Evolutionary conservation across 2,888 invertebrate genomes (phyloP), one percentile per base, ranked within the genome.

Genomic region (Nymphalis c-album): DNA sequence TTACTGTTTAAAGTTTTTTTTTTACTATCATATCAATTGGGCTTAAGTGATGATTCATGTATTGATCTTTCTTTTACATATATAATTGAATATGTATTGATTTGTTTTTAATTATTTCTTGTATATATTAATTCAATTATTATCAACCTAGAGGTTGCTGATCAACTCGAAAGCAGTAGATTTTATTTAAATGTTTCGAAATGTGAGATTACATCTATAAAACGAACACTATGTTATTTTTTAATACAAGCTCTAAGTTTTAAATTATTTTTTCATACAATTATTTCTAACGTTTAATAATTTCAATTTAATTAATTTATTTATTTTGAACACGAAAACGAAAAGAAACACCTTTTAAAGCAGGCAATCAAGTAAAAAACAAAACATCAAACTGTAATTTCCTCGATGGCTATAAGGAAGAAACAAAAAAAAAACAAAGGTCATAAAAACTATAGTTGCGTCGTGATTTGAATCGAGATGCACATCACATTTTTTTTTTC

Each of bases 391-490:
- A 40, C 40, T 35, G 40, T 57, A 57, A 57, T 57, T 40, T 57
- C 57, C 57, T 60, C 61, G 55, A 50, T 48, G 63, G 53, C 35
- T 63, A 60, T 47, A 48, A 57, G 55, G 58, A 69, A 68, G 60
- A 71, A 61, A 46, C 55, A 18, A 51, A 40, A 61, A 53, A 64
- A 71, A 66, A 64, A 67, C 61, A 64, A 45, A 69, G 59, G 67
- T 64, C 66, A 63, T 51, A 60, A 45, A 68, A 69, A 59, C 64
- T 57, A 62, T 59, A 57, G 35, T 47, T 47, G 20, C 40, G 55
- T 58, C 61, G 69, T 63, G 55, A 64, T 60, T 64, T 62, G 67
- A 63, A 67, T 71, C 60, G 50, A 60, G 60, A 71, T 65, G 63
- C 64, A 51, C 59, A 51, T 63, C 68, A 64, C 66, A 64, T 47